Base-by-base conservation (phyloP, 1,140 invertebrate species). In the Phymorhynchus buccinoides region DNA sequence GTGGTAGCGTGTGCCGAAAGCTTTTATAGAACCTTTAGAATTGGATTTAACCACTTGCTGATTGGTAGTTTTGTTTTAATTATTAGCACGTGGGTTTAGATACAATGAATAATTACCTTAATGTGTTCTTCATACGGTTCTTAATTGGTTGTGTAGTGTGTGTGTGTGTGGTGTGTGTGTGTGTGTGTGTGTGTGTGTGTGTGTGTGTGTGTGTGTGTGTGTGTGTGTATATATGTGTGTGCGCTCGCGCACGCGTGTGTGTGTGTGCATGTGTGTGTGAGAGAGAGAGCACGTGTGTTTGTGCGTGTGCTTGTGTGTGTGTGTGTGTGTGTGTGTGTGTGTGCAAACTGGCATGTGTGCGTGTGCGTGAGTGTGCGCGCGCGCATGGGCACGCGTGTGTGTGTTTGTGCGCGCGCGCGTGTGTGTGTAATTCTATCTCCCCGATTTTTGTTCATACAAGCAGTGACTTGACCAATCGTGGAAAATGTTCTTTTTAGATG, bases 181-280 rank as follows among this genome's bases (percentile, higher is more conserved):
- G 68, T 71, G 68, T 71, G 68, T 71, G 68, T 71, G 68, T 71
- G 68, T 71, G 68, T 71, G 68, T 71, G 68, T 71, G 68, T 35
- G 68, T 35, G 68, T 35, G 30, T 35, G 68, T 35, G 68, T 35
- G 68, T 35, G 68, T 35, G 35, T 41, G 73, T 41, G 37, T 41
- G 73, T 75, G 35, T 41, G 35, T 42, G 73, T 75, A 37, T 75
- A 16, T 75, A 37, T 41, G 37, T 75, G 73, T 6, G 73, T 75
- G 37, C 27, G 37, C 42, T 35, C 18, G 73, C 42, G 73, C 22
- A 37, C 42, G 73, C 42, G 39, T 75, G 73, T 41, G 35, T 75
- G 73, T 75, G 37, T 75, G 73, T 22, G 37, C 42, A 37, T 75
- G 37, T 2, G 73, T 27, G 73, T 2, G 73, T 75, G 73, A 16